Evolutionary conservation across 2,797 vertebrate genomes (phyloP).

Genomic region (Emydoidea blandingii): DNA sequence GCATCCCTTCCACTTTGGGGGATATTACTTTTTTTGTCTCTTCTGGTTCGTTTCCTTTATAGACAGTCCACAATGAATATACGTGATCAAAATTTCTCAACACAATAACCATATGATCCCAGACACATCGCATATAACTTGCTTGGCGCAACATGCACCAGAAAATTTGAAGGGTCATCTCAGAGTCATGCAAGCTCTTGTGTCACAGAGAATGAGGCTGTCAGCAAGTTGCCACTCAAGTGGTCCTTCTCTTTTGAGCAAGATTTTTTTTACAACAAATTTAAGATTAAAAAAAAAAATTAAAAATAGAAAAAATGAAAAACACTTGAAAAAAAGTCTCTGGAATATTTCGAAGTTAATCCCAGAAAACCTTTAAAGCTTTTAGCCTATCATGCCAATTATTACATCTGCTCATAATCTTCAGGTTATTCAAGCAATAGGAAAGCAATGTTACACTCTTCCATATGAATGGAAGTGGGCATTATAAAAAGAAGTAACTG

Average conservation of each 20-base stretch:
- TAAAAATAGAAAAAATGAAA: background rate
- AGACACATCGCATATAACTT: background rate
- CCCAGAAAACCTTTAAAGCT: background rate
- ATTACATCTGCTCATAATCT: background rate
- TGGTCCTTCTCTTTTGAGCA: background rate
- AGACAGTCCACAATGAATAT: background rate
- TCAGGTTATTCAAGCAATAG: background rate
- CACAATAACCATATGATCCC: background rate
- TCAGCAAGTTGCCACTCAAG: background rate
- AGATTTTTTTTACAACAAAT: background rate
- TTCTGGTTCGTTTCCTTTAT: background rate
- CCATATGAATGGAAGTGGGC: background rate
- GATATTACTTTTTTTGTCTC: background rate
- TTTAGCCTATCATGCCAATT: background rate
- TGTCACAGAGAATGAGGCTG: background rate
- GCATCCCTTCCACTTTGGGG: background rate
- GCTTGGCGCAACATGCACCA: accelerated
- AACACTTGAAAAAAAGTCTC: accelerated
- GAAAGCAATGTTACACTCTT: background rate
- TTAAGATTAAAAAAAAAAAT: background rate
- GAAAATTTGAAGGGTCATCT: background rate
- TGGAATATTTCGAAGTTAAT: background rate
- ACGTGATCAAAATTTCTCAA: background rate
- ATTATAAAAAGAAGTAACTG: accelerated
- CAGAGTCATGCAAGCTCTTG: background rate